These are phyloP conservation scores for Lethrus apterus DNA, from an alignment of 1,140 invertebrate genomes.

Conservation along the genomic window DNA sequence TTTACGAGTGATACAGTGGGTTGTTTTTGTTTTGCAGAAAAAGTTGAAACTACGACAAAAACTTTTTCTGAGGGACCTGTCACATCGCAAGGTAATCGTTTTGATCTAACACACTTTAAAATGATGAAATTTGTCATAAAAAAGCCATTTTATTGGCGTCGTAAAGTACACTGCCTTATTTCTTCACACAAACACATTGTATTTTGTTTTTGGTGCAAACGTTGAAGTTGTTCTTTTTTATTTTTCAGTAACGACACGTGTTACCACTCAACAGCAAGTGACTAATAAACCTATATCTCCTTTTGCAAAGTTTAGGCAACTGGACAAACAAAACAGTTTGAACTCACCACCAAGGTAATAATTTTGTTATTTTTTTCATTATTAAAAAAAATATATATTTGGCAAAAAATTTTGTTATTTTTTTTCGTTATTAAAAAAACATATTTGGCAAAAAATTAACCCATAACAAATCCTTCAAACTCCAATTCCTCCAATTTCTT, in stretches of 20 bases:
- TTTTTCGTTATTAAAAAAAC: too few relatives aligned
- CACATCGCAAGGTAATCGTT: slow-evolving; percentile 29
- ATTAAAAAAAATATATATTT: too few relatives aligned
- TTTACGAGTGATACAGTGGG: too few relatives aligned
- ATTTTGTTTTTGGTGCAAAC: slow-evolving; percentile 1
- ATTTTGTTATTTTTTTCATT: too few relatives aligned
- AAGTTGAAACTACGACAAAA: slow-evolving; percentile 22
- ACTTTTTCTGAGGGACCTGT: slow-evolving; percentile 23
- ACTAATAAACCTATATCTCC: slow-evolving; percentile 65
- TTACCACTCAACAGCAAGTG: slow-evolving; percentile 45
- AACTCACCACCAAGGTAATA: slow-evolving; percentile 66
- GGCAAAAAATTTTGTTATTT: too few relatives aligned
- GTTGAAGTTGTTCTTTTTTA: slow-evolving; percentile 21
- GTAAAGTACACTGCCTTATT: too few relatives aligned
- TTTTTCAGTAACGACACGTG: slow-evolving; percentile 56
- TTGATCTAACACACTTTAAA: too few relatives aligned
- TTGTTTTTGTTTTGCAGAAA: slow-evolving; percentile 28
- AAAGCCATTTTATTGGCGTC: too few relatives aligned
- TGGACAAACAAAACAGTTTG: slow-evolving; percentile 75
- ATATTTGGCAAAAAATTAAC: too few relatives aligned
- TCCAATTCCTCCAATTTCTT: too few relatives aligned
- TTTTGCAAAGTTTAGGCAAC: slow-evolving; percentile 83
- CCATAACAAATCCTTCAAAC: too few relatives aligned
- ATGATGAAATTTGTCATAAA: too few relatives aligned
- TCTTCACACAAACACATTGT: slow-evolving; percentile 20